These are phyloP conservation scores for Peromyscus attwateri DNA, from an alignment of 2,797 vertebrate species.

Conservation along the genomic window DNA sequence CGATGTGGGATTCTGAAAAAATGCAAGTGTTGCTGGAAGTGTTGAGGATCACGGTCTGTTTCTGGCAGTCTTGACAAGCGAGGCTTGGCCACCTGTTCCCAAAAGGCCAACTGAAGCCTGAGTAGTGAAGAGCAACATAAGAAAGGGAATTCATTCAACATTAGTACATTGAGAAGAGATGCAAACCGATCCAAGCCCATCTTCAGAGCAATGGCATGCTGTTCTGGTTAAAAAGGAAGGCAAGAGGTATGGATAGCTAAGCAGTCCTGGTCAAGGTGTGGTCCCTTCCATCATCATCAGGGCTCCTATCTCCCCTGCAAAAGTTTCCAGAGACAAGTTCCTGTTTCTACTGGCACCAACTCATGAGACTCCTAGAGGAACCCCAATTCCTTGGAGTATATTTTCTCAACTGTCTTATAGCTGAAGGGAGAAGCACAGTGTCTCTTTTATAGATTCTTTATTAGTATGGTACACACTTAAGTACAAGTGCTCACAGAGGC, in stretches of 20 bases:
- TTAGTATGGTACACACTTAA: not conserved
- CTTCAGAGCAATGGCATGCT: not conserved
- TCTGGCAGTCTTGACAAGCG: not conserved
- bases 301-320: not conserved
- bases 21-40: not conserved
- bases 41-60: accelerated
- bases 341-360: not conserved
- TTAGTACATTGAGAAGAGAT: not conserved
- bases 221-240: no score
- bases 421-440: not conserved
- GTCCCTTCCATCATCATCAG: no score
- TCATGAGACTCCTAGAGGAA: not conserved
- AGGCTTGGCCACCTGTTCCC: not conserved
- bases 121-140: not conserved
- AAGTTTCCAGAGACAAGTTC: not conserved
- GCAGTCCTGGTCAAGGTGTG: not conserved
- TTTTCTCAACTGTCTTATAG: not conserved
- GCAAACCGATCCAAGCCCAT: not conserved
- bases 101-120: not conserved
- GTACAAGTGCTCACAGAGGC: not conserved
- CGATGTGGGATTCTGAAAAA: not conserved
- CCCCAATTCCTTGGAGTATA: accelerated
- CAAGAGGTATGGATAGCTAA: not conserved
- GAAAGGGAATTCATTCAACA: not conserved
- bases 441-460: not conserved